These are phyloP conservation scores for Acrossocheilus wenchowensis DNA, from an alignment of 2,797 vertebrate species.

Conservation along the genomic window DNA sequence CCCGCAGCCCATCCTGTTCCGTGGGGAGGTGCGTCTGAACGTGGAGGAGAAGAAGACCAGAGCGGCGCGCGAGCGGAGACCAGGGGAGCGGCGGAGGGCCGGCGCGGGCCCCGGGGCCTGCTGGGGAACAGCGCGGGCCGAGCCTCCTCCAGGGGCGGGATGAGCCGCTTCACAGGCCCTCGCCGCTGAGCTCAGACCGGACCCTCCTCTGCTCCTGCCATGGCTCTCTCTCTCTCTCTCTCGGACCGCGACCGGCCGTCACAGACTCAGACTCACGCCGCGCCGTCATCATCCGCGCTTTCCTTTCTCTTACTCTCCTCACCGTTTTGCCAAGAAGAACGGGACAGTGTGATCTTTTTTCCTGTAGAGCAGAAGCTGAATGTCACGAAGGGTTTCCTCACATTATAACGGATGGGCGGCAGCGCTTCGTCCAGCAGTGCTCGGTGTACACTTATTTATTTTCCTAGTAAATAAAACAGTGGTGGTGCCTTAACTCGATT, in stretches of 20 bases:
- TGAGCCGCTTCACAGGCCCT: constrained; percentile 83
- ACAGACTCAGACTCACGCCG: constrained; percentile 63
- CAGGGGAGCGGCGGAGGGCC: constrained; percentile 79
- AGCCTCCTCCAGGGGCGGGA: constrained; percentile 75
- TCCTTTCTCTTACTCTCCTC: constrained; percentile 78
- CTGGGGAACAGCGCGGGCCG: constrained; percentile 86
- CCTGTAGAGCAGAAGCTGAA: constrained; percentile 74
- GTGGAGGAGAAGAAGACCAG: constrained; percentile 98
- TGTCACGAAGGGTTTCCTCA: constrained; percentile 54
- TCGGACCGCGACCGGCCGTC: constrained; percentile 87
- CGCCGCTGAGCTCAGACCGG: too few relatives aligned
- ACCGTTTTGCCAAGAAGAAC: constrained; percentile 42
- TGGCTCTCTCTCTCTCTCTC: constrained; percentile 45
- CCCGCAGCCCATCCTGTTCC: constrained; percentile 95
- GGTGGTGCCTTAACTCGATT: constrained; percentile 86
- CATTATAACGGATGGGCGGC: constrained; percentile 65
- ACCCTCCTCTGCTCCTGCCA: too few relatives aligned
- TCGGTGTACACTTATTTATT: constrained; percentile 76
- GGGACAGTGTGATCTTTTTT: constrained; percentile 53
- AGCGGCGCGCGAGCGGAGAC: constrained; percentile 84
- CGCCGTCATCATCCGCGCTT: constrained; percentile 8
- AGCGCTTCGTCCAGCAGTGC: constrained; percentile 81
- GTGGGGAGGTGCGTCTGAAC: constrained; percentile 95
- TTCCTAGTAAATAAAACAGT: constrained; percentile 83
- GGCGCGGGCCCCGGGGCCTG: constrained; percentile 81